Evolutionary conservation across 2,888 invertebrate genomes (phyloP).

Genomic region (Mythimna albipuncta): DNA sequence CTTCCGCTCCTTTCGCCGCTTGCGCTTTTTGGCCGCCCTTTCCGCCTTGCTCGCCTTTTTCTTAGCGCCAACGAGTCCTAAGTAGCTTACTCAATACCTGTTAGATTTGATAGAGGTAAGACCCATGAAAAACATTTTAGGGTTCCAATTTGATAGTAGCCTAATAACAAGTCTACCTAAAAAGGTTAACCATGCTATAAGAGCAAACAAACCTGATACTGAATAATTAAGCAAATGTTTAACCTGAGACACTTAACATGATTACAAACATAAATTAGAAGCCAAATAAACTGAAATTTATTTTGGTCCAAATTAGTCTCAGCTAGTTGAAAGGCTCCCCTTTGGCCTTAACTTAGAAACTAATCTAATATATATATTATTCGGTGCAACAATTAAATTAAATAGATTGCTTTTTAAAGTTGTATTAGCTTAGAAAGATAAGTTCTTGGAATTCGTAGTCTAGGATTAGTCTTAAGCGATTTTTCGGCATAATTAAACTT

Average conservation of each 20-base stretch:
- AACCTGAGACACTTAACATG: conserved; percentile 32
- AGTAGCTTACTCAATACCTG: background rate
- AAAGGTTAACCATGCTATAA: background rate
- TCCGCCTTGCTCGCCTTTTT: no score
- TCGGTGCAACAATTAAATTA: conserved; percentile 56
- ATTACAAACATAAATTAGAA: conserved; percentile 42
- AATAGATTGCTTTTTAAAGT: conserved; percentile 50
- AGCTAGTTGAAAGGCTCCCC: conserved; percentile 35
- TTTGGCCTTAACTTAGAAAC: conserved; percentile 46
- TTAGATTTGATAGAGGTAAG: background rate
- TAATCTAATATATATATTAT: conserved; percentile 54
- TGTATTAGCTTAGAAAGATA: conserved; percentile 29
- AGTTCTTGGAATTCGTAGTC: conserved; percentile 19
- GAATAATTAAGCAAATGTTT: conserved; percentile 25
- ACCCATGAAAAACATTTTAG: background rate
- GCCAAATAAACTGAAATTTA: conserved; percentile 39
- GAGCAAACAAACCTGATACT: conserved; percentile 2
- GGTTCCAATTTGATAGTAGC: background rate
- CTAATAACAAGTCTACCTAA: background rate
- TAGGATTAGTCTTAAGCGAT: conserved; percentile 29
- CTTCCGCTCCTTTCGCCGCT: no score
- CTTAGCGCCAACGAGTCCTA: no score
- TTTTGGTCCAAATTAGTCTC: conserved; percentile 42
- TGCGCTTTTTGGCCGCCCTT: no score
- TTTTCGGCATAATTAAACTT: conserved; percentile 37